phyloP scores from a whole-genome alignment of 2,888 invertebrate species.

The Stictocephala bisonia region DNA sequence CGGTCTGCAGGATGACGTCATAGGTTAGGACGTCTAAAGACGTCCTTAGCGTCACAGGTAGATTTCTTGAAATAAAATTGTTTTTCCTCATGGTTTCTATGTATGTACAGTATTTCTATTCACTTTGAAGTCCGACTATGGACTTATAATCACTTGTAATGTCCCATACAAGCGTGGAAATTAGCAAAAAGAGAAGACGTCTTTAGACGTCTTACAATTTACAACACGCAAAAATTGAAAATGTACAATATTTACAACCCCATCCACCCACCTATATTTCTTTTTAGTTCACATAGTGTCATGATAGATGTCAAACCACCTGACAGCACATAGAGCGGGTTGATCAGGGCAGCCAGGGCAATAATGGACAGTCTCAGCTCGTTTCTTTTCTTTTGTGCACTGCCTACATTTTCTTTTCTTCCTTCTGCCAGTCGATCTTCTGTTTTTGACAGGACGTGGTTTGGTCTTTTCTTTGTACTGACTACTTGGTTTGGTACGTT shows the following conservation, averaged over 20 bases:
- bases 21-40: neutral
- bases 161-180: neutral
- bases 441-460: conserved; percentile 15
- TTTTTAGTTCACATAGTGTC: neutral
- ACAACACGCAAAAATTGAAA: neutral
- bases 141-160: neutral
- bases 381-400: conserved; percentile 23
- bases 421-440: conserved; percentile 23
- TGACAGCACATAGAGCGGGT: neutral
- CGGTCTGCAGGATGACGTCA: neutral
- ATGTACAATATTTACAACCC: conserved; percentile 11
- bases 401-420: conserved; percentile 18
- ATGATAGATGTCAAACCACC: conserved; percentile 15
- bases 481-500: neutral
- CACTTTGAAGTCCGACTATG: conserved; percentile 3
- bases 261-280: conserved; percentile 8
- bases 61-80: neutral
- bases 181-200: conserved; percentile 3
- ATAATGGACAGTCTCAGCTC: conserved; percentile 16
- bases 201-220: neutral
- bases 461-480: conserved; percentile 11
- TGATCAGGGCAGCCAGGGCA: conserved; percentile 21
- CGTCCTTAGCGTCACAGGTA: neutral
- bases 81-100: neutral
- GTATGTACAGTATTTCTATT: neutral